Evolutionary conservation across 1,140 invertebrate species (phyloP).

Genomic region (Colletes latitarsis): DNA sequence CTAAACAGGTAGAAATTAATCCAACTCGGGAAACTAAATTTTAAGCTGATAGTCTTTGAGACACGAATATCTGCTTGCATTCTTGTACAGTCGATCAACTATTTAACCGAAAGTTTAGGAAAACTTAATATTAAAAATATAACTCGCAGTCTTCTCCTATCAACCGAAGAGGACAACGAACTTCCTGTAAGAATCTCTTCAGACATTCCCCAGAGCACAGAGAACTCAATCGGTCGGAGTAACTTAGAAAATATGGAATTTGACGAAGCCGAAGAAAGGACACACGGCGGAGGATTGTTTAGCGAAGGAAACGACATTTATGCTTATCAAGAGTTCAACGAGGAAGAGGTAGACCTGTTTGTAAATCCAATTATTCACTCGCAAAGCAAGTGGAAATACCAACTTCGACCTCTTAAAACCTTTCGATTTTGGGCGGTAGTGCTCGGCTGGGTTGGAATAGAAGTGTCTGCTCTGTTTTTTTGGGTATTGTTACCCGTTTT

Average conservation of each 20-base stretch:
- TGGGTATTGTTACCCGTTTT: conserved; percentile 70
- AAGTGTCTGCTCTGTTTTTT: conserved; percentile 60
- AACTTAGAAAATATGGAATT: conserved; percentile 23
- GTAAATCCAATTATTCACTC: conserved; percentile 29
- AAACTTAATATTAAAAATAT: too few species aligned
- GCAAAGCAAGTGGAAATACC: conserved; percentile 60
- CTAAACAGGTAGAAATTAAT: not conserved
- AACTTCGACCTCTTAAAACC: conserved; percentile 53
- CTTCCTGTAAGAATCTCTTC: conserved; percentile 39
- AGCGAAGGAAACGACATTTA: conserved; percentile 50
- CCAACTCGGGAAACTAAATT: too few species aligned
- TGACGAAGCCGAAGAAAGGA: conserved; percentile 6
- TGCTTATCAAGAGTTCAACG: conserved; percentile 61
- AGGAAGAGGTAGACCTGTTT: conserved; percentile 65
- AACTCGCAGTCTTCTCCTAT: conserved; percentile 53
- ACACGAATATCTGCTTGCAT: too few species aligned
- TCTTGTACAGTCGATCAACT: too few species aligned
- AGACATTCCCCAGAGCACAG: conserved; percentile 2
- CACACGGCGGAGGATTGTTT: conserved; percentile 18
- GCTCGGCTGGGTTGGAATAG: conserved; percentile 62
- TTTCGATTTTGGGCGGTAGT: conserved; percentile 66
- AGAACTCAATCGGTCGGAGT: conserved; percentile 21
- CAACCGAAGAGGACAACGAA: conserved; percentile 71
- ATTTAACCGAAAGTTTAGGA: too few species aligned
- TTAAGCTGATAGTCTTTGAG: too few species aligned